These are phyloP conservation scores for Trachelipus rathkii DNA, from an alignment of 1,140 invertebrate genomes.

Conservation along the genomic window DNA sequence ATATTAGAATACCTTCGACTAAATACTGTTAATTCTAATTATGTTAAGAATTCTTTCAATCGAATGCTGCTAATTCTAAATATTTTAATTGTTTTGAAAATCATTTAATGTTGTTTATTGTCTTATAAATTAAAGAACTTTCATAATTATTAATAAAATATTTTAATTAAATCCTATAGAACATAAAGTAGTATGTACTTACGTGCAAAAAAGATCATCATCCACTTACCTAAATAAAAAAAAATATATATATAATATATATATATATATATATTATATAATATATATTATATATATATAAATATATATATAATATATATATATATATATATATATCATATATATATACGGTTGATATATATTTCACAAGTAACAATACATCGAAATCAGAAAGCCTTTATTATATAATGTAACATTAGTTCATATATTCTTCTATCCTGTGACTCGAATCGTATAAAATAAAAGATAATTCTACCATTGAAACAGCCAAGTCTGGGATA, in stretches of 20 bases:
- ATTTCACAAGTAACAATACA: neutral
- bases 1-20: too few relatives aligned
- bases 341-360: conserved; percentile 4
- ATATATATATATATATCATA: neutral
- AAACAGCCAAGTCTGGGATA: conserved; percentile 2
- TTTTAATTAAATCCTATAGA: too few relatives aligned
- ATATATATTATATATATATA: conserved; percentile 5
- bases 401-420: conserved; percentile 2
- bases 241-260: neutral
- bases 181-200: too few relatives aligned
- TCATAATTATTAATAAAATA: too few relatives aligned
- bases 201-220: too few relatives aligned
- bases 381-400: conserved; percentile 1
- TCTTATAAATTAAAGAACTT: too few relatives aligned
- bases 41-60: too few relatives aligned
- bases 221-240: too few relatives aligned
- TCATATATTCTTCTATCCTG: neutral
- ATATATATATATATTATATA: neutral
- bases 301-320: neutral
- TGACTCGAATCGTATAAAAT: neutral
- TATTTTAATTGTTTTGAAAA: too few relatives aligned
- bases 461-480: conserved; percentile 11
- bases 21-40: too few relatives aligned
- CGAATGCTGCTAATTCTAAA: too few relatives aligned
- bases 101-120: too few relatives aligned